These are phyloP conservation scores for Crocidura indochinensis DNA, from an alignment of 2,797 vertebrate genomes.

Conservation along the genomic window DNA sequence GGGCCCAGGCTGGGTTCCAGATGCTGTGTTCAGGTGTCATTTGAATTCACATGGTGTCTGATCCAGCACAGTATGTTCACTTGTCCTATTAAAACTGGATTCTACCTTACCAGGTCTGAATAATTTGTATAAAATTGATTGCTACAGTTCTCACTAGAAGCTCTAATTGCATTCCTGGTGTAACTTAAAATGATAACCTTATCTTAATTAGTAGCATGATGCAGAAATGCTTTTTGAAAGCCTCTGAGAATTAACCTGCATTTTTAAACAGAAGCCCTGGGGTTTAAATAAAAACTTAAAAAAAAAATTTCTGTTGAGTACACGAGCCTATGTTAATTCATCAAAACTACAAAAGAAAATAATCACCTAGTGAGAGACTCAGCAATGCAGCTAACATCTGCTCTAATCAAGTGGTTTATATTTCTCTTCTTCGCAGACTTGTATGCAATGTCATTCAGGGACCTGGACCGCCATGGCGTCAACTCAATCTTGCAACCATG, in stretches of 20 bases:
- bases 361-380: conserved; percentile 74
- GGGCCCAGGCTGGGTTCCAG: conserved; percentile 69
- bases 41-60: conserved; percentile 86
- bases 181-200: conserved; percentile 93
- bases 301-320: conserved; percentile 80
- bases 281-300: conserved; percentile 57
- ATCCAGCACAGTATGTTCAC: conserved; percentile 86
- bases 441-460: neutral
- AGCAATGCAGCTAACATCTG: conserved; percentile 11
- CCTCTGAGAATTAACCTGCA: conserved; percentile 88
- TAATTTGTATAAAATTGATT: conserved; percentile 92
- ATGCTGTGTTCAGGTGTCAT: conserved; percentile 77
- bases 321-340: conserved; percentile 81
- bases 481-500: neutral
- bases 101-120: conserved; percentile 89
- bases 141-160: conserved; percentile 89
- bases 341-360: conserved; percentile 84
- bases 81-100: conserved; percentile 89
- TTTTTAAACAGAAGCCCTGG: conserved; percentile 88
- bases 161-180: conserved; percentile 91
- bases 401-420: neutral
- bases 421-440: neutral
- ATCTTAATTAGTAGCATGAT: conserved; percentile 93
- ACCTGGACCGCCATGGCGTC: neutral
- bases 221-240: conserved; percentile 90